Conservation (phyloP, 2,888 invertebrate species). For the Drosophila buzzatii region DNA sequence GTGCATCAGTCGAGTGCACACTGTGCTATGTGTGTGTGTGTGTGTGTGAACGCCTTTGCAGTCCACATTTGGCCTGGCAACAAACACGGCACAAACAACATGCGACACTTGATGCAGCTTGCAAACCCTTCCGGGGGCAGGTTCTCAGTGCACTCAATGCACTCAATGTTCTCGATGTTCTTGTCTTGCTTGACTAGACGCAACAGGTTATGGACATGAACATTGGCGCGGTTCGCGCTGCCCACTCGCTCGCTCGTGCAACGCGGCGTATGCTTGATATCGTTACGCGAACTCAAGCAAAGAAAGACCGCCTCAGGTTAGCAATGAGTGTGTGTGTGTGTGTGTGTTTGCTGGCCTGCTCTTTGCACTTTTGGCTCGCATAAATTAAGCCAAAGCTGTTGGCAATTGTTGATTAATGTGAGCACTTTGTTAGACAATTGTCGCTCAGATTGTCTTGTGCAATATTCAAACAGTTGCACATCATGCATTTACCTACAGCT, state of each 20-base stretch:
- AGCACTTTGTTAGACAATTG: slow-evolving; percentile 47
- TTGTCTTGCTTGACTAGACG: slow-evolving; percentile 30
- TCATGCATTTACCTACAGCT: slow-evolving; percentile 44
- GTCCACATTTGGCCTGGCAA: slow-evolving; percentile 57
- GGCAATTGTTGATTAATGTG: slow-evolving; percentile 74
- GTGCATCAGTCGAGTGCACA: slow-evolving; percentile 37
- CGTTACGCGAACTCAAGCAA: slow-evolving; percentile 45
- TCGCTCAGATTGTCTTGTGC: slow-evolving; percentile 62
- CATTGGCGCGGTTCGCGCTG: not conserved
- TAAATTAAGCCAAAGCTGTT: slow-evolving; percentile 65
- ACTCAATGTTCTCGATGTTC: slow-evolving; percentile 48
- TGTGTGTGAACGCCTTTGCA: slow-evolving; percentile 66
- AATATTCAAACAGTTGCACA: slow-evolving; percentile 61
- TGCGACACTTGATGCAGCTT: slow-evolving; percentile 49
- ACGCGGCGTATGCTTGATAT: slow-evolving; percentile 68
- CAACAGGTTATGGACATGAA: slow-evolving; percentile 50
- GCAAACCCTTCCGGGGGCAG: slow-evolving; percentile 80
- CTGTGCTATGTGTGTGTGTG: not conserved
- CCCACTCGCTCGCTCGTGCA: slow-evolving; percentile 46
- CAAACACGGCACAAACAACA: slow-evolving; percentile 47
- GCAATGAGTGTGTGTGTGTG: not conserved
- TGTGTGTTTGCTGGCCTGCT: slow-evolving; percentile 38
- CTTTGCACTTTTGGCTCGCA: slow-evolving; percentile 75
- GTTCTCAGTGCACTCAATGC: slow-evolving; percentile 46
- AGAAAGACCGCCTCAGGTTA: slow-evolving; percentile 2